Percentiles rank a stretch among this genome's conserved stretches.
Conservation (phyloP, 64 coral and sea anemone genomes). For the Stylophora pistillata region DNA sequence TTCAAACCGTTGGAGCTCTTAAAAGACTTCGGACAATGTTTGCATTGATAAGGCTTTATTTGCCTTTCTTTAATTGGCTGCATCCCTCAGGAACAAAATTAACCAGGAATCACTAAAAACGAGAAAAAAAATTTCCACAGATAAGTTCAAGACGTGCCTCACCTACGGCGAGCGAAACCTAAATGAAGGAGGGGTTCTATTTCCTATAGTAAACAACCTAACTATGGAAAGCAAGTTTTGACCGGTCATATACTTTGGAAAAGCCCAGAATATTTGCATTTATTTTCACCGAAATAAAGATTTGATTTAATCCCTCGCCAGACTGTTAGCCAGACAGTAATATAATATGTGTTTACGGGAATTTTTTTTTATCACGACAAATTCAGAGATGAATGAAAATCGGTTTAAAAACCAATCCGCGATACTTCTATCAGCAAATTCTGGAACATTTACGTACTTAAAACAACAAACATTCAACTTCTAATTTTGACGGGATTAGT, state of each 20-base stretch:
- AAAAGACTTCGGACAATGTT: constrained; percentile 63
- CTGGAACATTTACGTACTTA: background rate
- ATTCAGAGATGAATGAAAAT: background rate
- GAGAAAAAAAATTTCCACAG: too few relatives aligned
- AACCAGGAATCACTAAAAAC: background rate
- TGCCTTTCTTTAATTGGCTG: constrained; percentile 61
- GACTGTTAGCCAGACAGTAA: background rate
- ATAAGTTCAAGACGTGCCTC: too few relatives aligned
- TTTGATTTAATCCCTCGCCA: background rate
- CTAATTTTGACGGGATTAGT: background rate
- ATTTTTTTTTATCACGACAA: background rate
- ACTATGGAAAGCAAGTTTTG: background rate
- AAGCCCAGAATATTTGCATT: background rate
- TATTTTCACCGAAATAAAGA: background rate
- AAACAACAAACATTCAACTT: background rate
- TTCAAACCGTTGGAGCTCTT: constrained; percentile 82
- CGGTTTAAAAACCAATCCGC: background rate
- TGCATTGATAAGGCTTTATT: constrained; percentile 47
- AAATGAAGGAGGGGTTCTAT: too few relatives aligned
- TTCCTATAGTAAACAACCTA: too few relatives aligned
- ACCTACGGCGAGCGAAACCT: too few relatives aligned
- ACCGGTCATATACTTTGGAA: background rate
- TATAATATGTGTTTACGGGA: background rate
- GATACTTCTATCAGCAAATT: background rate
- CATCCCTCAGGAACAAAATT: background rate